Evolutionary conservation across 30 jellyfish, hydroid and myxozoan genomes (phyloP), one percentile per base, ranked within the genome.

Genomic region (Aurelia aurita complex sp. Pacific): DNA sequence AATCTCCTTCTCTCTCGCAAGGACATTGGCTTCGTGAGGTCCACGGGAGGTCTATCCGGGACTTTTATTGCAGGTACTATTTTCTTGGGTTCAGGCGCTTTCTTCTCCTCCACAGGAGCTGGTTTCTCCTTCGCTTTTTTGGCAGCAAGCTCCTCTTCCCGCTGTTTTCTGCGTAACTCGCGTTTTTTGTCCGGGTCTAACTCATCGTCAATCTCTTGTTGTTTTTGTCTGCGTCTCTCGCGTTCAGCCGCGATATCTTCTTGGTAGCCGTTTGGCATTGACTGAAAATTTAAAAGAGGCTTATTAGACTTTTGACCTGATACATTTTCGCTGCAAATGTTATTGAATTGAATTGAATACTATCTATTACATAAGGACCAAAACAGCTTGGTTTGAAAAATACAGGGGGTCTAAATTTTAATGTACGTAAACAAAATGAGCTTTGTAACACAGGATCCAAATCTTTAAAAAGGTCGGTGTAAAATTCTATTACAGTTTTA

Each of bases 1-100:
- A 84, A 40, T 74, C 93, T 40, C 14, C 93, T 73, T 54, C 93
- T 73, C 23, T 84, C 93, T 38, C 93, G 86, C 64, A 84, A 74
- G 3, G 93, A 51, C 93, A 84, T 84, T 42, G 93, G 93, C 43
- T 74, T 84, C 69, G 87, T 10, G 61, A 74, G 43, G 51, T 84
- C 93, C 29, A 84, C 35, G 8, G 76, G 78, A 12, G 93, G 93
- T 59, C 73, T 63, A 15, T 84, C 93, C 17, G 93, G 93, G 15
- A 55, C 82, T 42, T 61, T 73, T 19, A 84, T 52, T 4, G 62
- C 87, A 3, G 85, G 87, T 16, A 76, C 75, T 23, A 53, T 81
- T 54, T 18, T 33, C 69, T 82, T 82, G n/a, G 81, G 62, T 43
- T 69, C 92, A 6, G 82, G 82, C 38, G 77, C 74, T 53, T 84